These are phyloP conservation scores for Dolichotis patagonum DNA, from an alignment of 2,113 vertebrate genomes.

Conservation along the genomic window DNA sequence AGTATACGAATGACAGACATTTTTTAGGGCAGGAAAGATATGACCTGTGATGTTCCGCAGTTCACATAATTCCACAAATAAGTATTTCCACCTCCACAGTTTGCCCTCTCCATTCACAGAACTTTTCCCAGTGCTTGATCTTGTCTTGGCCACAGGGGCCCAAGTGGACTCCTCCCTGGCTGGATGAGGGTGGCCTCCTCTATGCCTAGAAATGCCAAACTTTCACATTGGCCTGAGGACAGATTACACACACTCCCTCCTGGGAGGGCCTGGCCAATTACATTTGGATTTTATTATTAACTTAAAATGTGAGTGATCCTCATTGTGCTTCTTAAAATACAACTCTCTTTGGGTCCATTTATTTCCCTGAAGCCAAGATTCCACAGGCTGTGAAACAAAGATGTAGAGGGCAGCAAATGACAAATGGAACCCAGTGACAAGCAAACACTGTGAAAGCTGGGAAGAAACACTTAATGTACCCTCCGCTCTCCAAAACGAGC, in stretches of 20 bases:
- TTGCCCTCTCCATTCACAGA: conserved; percentile 37
- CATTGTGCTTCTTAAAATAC: conserved; percentile 78
- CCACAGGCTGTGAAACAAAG: conserved; percentile 68
- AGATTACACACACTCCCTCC: conserved; percentile 61
- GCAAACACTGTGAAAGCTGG: background rate
- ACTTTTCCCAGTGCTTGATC: conserved; percentile 34
- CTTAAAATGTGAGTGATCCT: conserved; percentile 73
- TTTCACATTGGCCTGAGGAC: conserved; percentile 54
- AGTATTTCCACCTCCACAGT: conserved; percentile 18
- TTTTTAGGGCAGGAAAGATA: conserved; percentile 11
- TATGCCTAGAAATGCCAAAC: conserved; percentile 55
- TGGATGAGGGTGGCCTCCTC: conserved; percentile 67
- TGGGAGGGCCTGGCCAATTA: conserved; percentile 72
- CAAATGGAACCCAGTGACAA: conserved; percentile 57
- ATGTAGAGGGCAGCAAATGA: conserved; percentile 43
- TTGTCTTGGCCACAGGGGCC: conserved; percentile 29
- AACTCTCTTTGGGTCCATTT: conserved; percentile 75
- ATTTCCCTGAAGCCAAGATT: conserved; percentile 76
- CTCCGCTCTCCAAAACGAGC: background rate
- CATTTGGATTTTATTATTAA: conserved; percentile 79
- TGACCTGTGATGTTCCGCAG: background rate
- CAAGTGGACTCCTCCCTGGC: conserved; percentile 21
- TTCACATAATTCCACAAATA: conserved; percentile 32
- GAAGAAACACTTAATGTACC: background rate
- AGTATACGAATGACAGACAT: background rate